Conservation (phyloP, 2,797 vertebrate species). For the Ara ararauna region DNA sequence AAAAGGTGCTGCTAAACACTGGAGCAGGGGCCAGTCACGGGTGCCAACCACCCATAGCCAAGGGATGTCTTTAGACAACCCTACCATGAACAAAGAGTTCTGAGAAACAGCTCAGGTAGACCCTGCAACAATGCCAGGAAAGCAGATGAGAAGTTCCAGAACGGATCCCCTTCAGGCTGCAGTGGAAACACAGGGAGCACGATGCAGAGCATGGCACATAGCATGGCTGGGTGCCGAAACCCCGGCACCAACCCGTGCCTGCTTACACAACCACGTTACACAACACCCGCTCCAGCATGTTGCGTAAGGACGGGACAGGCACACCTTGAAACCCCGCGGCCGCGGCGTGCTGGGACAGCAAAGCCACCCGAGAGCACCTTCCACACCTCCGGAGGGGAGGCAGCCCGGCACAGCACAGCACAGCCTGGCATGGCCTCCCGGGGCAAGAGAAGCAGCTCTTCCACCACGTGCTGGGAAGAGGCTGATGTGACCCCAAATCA, state of each 20-base stretch:
- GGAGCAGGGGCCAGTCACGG: neutral
- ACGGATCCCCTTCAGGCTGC: neutral
- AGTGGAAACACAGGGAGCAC: neutral
- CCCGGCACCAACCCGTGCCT: neutral
- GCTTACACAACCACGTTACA: constrained; percentile 53
- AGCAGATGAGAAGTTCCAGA: neutral
- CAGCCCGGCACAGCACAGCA: neutral
- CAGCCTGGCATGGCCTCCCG: accelerated
- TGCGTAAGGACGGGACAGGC: neutral
- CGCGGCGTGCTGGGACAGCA: neutral
- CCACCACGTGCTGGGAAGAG: neutral
- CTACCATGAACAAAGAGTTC: accelerated
- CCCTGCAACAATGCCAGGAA: neutral
- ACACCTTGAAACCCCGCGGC: neutral
- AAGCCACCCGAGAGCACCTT: neutral
- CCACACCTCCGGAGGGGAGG: neutral
- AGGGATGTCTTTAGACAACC: neutral
- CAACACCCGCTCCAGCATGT: neutral
- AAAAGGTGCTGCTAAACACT: neutral
- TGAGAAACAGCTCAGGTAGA: neutral
- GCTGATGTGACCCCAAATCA: neutral
- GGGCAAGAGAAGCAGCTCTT: neutral
- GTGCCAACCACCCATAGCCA: neutral
- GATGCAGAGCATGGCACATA: neutral
- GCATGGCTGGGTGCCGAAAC: neutral